phyloP scores from a whole-genome alignment of 2,113 vertebrate species.

The Hipposideros armiger region DNA sequence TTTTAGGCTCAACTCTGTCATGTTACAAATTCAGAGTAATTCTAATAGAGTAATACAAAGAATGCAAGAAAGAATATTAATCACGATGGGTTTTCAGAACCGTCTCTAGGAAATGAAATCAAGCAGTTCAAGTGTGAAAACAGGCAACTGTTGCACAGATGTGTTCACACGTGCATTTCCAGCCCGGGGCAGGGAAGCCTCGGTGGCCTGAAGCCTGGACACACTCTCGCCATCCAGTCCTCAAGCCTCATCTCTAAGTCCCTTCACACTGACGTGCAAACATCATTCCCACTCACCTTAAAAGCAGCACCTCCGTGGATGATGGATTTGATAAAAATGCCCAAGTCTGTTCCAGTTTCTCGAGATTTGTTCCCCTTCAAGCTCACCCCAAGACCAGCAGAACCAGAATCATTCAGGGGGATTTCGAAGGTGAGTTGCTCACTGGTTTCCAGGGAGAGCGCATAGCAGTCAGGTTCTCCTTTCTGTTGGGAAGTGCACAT shows the following conservation, averaged over 20 bases:
- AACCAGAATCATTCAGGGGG: conserved; percentile 96
- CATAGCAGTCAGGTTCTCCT: conserved; percentile 87
- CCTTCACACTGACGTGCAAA: rapidly evolving
- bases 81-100: background rate
- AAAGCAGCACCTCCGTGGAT: conserved; percentile 97
- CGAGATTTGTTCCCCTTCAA: conserved; percentile 98
- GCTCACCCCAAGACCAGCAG: conserved; percentile 97
- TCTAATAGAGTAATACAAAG: conserved; percentile 15
- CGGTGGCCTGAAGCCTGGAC: background rate
- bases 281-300: conserved; percentile 90
- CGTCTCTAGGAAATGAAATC: background rate
- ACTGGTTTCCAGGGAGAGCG: conserved; percentile 90
- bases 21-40: conserved; percentile 12
- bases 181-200: background rate
- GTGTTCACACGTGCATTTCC: background rate
- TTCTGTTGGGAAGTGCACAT: conserved; percentile 85
- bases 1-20: conserved; percentile 30
- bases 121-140: background rate
- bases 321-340: conserved; percentile 98
- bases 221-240: background rate
- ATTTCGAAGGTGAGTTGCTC: conserved; percentile 97
- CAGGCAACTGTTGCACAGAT: background rate
- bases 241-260: background rate
- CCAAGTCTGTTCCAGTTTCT: conserved; percentile 96
- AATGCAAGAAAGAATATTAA: background rate